A percentile compares a stretch with the other conserved stretches of the same genome.
Evolutionary conservation across 2,888 invertebrate genomes (phyloP).

Genomic region (Listrodromus nycthemerus): DNA sequence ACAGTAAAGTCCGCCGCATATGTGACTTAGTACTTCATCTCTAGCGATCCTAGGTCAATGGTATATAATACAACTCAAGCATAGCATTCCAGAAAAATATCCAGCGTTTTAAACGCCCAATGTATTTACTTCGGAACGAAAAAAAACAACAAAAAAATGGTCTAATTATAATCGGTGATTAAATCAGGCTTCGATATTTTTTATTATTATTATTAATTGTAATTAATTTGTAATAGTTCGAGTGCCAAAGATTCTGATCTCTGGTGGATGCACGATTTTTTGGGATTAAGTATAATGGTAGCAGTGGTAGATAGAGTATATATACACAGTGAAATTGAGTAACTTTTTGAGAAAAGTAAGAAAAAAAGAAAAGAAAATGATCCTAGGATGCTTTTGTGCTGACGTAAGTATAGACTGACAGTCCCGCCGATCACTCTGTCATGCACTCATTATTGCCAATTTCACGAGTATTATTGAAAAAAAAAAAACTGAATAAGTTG

Average conservation of each 20-base stretch:
- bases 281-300: slow-evolving; percentile 49
- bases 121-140: slow-evolving; percentile 15
- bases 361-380: slow-evolving; percentile 62
- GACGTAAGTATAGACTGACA: slow-evolving; percentile 75
- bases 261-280: slow-evolving; percentile 71
- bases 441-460: slow-evolving; percentile 63
- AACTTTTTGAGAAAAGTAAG: slow-evolving; percentile 34
- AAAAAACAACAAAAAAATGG: slow-evolving; percentile 18
- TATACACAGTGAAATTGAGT: slow-evolving; percentile 64
- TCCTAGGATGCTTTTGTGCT: slow-evolving; percentile 78
- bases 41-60: slow-evolving; percentile 75
- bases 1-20: slow-evolving; percentile 73
- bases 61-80: slow-evolving; percentile 73
- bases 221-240: slow-evolving; percentile 44
- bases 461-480: slow-evolving; percentile 73
- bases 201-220: slow-evolving; percentile 33
- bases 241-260: slow-evolving; percentile 62
- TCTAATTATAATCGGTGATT: slow-evolving; percentile 25
- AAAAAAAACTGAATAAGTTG: slow-evolving; percentile 71
- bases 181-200: slow-evolving; percentile 33
- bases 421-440: slow-evolving; percentile 65
- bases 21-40: slow-evolving; percentile 76
- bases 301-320: slow-evolving; percentile 50
- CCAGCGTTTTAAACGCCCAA: slow-evolving; percentile 47
- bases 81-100: slow-evolving; percentile 70